These are phyloP conservation scores for Stenopsyche tienmushanensis DNA, from an alignment of 1,140 invertebrate genomes.

Conservation along the genomic window DNA sequence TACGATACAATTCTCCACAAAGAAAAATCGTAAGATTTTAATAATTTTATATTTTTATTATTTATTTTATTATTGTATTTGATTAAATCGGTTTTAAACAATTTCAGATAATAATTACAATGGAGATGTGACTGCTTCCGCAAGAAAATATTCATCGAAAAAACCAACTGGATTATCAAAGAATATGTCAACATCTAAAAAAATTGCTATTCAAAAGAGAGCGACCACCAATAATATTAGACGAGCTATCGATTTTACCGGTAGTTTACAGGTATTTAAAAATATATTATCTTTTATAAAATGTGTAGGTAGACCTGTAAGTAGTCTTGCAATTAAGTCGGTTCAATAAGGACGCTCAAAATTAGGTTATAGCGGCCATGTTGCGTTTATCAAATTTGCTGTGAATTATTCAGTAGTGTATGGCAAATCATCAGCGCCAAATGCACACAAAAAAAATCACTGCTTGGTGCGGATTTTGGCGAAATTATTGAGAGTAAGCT, in stretches of 20 bases:
- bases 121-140: background rate
- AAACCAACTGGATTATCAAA: conserved; percentile 8
- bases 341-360: no score
- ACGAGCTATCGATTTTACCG: background rate
- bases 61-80: background rate
- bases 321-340: no score
- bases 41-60: background rate
- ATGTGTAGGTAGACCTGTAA: no score
- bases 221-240: background rate
- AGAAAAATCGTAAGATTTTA: conserved; percentile 6
- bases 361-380: no score
- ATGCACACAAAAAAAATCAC: no score
- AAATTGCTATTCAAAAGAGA: conserved; percentile 13
- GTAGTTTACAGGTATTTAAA: background rate
- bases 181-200: conserved; percentile 23
- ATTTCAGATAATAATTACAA: background rate
- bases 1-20: background rate
- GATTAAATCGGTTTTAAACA: background rate
- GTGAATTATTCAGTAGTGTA: no score
- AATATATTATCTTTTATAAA: background rate
- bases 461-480: no score
- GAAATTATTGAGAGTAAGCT: no score
- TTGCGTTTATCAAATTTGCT: no score
- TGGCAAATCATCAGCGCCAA: no score
- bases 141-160: background rate